A percentile compares a stretch with the other conserved stretches of the same genome.
phyloP scores from a whole-genome alignment of 2,113 vertebrate species.

The western clawed frog (Xenopus tropicalis) region UCB_Xtro_10.0 CM004445.2:125740001-125740500 shows the following conservation, averaged over 20 bases:
- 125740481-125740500: neutral
- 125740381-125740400: neutral
- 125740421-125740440: neutral
- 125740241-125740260: conserved; percentile 81
- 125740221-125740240: conserved; percentile 80
- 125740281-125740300: conserved; percentile 83
- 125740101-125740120: too few species aligned
- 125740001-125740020: too few species aligned
- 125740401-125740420: neutral
- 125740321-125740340: conserved; percentile 16
- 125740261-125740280: conserved; percentile 86
- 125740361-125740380: neutral
- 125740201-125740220: conserved; percentile 79
- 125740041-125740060: too few species aligned
- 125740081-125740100: too few species aligned
- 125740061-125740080: too few species aligned
- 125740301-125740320: conserved; percentile 60
- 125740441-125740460: neutral
- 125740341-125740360: neutral
- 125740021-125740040: too few species aligned
- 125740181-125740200: conserved; percentile 87
- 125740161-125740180: conserved; percentile 73
- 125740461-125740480: neutral
- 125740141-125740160: too few species aligned
- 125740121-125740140: too few species aligned